Base-by-base conservation (phyloP, 35 echinoderm and acorn worm species). In the Chiridota heheva region DNA sequence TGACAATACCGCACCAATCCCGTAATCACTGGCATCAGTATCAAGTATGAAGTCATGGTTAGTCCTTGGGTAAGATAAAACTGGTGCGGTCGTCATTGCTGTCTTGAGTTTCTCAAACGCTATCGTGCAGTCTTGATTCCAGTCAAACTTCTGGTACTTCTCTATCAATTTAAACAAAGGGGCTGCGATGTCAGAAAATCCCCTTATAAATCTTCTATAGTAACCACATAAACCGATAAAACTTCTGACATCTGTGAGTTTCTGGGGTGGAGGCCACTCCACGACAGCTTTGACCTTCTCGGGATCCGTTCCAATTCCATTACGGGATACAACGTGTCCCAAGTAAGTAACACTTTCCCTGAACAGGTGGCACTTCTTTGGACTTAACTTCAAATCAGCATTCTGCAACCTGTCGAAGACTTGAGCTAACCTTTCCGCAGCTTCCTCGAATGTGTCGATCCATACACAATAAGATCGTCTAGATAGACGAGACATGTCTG, bases 1-100 rank as follows among this genome's bases (percentile, higher is more conserved):
- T 6, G 90, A 92, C 30, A 92, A 47, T 2, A 87, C 90, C 30
- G 45, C 90, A 3, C 84, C 90, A 31, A 92, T 46, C 12, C 69
- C 84, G 15, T 46, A 72, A 30, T 86, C 78, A 58, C 89, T 86
- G 18, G 89, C 83, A 57, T 92, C 83, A n/a, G 90, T 87, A 42
- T 92, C 84, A 1, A 92, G 47, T 10, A 92, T 80, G 25, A 82
- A 66, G 30, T 58, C 18, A 3, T n/a, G 29, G 7, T 45, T 43
- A 5, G 76, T 33, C 15, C 76, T 40, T 35, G 83, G 90, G 58
- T 76, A 92, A 3, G 78, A 70, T 16, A 93, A 37, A 2, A 87
- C 63, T 29, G 90, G 83, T 4, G 90, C 77, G 2, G 36, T 29
- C 18, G 37, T 65, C 38, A 92, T 4, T 33, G 18, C 69, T 27